phyloP scores from a whole-genome alignment of 2,888 invertebrate genomes.

The Crossocerus cetratus region DNA sequence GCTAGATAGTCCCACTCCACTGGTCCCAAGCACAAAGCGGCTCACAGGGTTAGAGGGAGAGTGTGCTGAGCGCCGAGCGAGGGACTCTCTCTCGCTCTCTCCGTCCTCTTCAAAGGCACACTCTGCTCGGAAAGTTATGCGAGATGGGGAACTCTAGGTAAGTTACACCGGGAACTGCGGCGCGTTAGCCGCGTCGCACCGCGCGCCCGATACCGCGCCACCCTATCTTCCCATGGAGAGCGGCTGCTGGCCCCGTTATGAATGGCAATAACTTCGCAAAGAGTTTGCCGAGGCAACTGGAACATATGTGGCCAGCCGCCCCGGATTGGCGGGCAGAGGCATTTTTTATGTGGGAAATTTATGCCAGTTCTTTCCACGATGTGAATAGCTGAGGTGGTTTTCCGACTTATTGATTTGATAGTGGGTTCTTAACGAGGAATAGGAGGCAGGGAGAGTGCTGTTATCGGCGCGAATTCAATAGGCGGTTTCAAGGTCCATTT shows the following conservation, averaged over 20 bases:
- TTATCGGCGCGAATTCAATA: too few species aligned
- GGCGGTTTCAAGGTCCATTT: too few species aligned
- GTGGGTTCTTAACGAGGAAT: too few species aligned
- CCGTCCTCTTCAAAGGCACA: slow-evolving; percentile 37
- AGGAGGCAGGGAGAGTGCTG: too few species aligned
- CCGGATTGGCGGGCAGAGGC: background rate
- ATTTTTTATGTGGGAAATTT: background rate
- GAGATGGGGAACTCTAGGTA: slow-evolving; percentile 47
- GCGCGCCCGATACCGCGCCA: background rate
- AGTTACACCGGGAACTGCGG: slow-evolving; percentile 35
- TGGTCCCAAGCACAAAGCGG: too few species aligned
- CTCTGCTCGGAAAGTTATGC: slow-evolving; percentile 35
- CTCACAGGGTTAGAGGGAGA: too few species aligned
- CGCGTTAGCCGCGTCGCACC: background rate
- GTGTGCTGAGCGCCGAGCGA: slow-evolving; percentile 32
- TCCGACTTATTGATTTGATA: too few species aligned
- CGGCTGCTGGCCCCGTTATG: background rate
- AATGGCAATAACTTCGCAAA: slow-evolving; percentile 6
- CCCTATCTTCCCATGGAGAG: too few species aligned
- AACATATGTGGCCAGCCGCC: background rate
- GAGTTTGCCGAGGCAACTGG: slow-evolving; percentile 1
- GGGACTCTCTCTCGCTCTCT: slow-evolving; percentile 26
- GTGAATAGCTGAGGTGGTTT: too few species aligned
- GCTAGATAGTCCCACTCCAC: too few species aligned
- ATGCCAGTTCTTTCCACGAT: too few species aligned